A percentile compares a stretch with the other conserved stretches of the same genome.
phyloP scores from a whole-genome alignment of 2,113 vertebrate genomes.

The Oncorhynchus gorbuscha region DNA sequence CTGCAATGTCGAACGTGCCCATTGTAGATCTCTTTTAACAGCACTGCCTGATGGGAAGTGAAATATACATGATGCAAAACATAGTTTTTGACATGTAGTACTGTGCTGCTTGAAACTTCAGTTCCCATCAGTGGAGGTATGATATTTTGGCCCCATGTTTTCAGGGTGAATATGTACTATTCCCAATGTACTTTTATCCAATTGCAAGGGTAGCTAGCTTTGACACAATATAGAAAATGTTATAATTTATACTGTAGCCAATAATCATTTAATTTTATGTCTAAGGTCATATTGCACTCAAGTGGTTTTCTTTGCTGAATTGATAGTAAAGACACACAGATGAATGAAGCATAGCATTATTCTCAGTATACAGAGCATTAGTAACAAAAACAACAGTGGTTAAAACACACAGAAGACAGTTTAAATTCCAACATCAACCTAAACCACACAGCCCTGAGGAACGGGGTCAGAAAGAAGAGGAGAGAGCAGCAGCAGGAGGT shows the following conservation, averaged over 20 bases:
- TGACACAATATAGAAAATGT: neutral
- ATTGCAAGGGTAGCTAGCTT: neutral
- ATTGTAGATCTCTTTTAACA: neutral
- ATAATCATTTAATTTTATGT: neutral
- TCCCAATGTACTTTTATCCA: neutral
- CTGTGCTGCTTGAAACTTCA: slow-evolving; percentile 28
- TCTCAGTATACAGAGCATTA: neutral
- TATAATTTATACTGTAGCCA: neutral
- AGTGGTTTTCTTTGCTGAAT: slow-evolving; percentile 1
- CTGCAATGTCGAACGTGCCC: no score
- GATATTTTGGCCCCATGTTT: neutral
- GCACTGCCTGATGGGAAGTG: slow-evolving; percentile 26
- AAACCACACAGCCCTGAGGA: slow-evolving; percentile 16
- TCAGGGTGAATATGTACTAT: neutral
- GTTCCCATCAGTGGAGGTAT: slow-evolving; percentile 9
- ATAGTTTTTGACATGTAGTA: neutral
- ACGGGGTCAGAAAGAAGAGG: slow-evolving; percentile 31
- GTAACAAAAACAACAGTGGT: neutral
- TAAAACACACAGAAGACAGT: slow-evolving; percentile 32
- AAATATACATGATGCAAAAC: slow-evolving; percentile 13
- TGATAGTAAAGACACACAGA: neutral
- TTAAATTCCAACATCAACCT: neutral
- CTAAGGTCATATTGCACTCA: neutral
- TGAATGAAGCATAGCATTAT: slow-evolving; percentile 3
- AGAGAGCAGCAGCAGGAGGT: slow-evolving; percentile 20